phyloP scores from a whole-genome alignment of 2,113 vertebrate genomes.

The Cnemophilus loriae region DNA sequence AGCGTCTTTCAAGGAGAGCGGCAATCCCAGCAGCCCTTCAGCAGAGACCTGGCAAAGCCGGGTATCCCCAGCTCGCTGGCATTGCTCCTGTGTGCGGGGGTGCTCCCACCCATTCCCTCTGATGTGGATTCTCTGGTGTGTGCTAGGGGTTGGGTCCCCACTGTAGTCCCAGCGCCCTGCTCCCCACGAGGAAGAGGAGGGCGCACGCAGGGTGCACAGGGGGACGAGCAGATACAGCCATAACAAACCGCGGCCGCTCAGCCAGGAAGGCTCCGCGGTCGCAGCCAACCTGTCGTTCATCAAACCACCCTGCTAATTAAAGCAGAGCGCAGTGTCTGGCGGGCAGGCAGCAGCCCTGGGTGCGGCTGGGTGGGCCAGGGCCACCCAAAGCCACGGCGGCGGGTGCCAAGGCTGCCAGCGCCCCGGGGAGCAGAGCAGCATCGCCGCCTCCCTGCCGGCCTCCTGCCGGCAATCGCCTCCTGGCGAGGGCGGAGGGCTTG shows the following conservation, averaged over 20 bases:
- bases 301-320: conserved; percentile 4
- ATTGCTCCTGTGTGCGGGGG: not conserved
- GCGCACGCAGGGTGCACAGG: not conserved
- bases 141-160: rapidly evolving
- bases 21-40: not conserved
- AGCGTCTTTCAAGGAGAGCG: not conserved
- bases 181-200: not conserved
- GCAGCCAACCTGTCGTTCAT: not conserved
- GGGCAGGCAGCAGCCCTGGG: not conserved
- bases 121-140: not conserved
- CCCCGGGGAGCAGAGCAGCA: not conserved
- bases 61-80: not conserved
- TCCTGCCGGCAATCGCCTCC: not conserved
- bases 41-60: not conserved
- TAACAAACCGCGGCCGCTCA: not conserved
- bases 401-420: not conserved
- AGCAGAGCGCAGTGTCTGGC: not conserved
- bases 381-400: not conserved
- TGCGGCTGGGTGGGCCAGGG: not conserved
- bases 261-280: not conserved
- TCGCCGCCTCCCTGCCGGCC: not conserved
- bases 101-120: not conserved
- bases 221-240: not conserved
- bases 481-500: rapidly evolving
- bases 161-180: not conserved